Evolutionary conservation across 2,113 vertebrate genomes (phyloP).

Genomic region (Scolopax mira): DNA sequence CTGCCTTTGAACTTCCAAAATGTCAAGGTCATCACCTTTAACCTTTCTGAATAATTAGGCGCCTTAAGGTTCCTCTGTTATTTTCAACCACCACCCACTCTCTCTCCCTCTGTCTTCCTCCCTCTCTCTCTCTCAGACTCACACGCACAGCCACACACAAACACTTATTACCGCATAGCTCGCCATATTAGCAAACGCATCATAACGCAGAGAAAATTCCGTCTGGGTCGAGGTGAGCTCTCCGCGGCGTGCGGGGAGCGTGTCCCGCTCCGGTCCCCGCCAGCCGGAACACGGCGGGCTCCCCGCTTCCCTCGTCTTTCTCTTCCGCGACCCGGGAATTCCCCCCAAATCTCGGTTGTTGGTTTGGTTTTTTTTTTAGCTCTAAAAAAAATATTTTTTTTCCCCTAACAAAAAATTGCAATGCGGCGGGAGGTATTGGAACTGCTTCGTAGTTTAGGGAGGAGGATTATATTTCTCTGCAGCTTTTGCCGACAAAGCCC

Average conservation of each 20-base stretch:
- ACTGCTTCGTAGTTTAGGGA: neutral
- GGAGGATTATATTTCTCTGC: neutral
- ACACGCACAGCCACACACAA: conserved; percentile 44
- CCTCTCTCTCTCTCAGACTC: neutral
- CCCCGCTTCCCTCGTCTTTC: neutral
- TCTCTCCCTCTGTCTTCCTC: neutral
- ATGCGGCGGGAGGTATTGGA: neutral
- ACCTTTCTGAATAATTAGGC: conserved; percentile 88
- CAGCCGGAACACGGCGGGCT: neutral
- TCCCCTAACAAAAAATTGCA: too few species aligned
- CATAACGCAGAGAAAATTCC: conserved; percentile 70
- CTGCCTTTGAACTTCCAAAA: conserved; percentile 91
- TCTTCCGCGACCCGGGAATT: neutral
- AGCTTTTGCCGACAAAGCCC: neutral
- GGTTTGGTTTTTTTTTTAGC: neutral
- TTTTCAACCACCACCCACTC: conserved; percentile 80
- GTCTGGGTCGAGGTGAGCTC: conserved; percentile 13
- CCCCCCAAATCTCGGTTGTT: neutral
- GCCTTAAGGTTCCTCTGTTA: conserved; percentile 83
- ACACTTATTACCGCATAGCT: conserved; percentile 64
- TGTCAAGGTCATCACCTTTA: conserved; percentile 93
- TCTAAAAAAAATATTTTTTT: neutral
- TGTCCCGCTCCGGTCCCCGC: neutral
- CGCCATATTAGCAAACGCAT: conserved; percentile 48
- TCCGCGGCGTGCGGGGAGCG: neutral